These are phyloP conservation scores for Geophilus truncorum DNA, from an alignment of 2,888 invertebrate genomes.

Conservation along the genomic window DNA sequence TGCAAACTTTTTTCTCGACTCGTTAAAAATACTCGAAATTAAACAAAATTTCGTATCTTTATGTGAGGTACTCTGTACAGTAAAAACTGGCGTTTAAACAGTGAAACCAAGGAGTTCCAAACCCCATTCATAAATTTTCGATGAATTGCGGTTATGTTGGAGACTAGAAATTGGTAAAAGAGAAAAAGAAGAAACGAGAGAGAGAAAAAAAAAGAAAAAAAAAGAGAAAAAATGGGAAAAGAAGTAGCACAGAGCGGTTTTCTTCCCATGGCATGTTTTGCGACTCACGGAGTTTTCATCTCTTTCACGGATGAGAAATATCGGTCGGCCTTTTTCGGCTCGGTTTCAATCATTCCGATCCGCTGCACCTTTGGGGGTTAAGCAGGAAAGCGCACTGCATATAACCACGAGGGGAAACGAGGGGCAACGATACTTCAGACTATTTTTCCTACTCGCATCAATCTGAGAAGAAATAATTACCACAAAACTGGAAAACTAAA, in stretches of 20 bases:
- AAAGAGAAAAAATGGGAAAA: not conserved
- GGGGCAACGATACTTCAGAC: not conserved
- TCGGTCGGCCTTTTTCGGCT: constrained; percentile 18
- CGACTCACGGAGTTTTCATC: constrained; percentile 20
- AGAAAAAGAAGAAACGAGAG: not conserved
- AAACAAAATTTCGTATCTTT: too few species aligned
- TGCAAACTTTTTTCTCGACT: not conserved
- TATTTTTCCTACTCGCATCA: not conserved
- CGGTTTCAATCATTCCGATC: constrained; percentile 12
- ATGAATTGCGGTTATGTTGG: not conserved
- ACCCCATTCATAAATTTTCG: not conserved
- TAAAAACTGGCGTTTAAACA: too few species aligned
- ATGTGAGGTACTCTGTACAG: too few species aligned
- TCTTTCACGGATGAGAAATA: constrained; percentile 16
- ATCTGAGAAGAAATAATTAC: not conserved
- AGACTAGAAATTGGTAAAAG: not conserved
- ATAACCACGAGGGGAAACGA: not conserved
- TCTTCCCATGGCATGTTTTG: constrained; percentile 10
- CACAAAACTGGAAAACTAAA: not conserved
- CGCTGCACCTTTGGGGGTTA: constrained; percentile 4
- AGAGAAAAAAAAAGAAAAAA: not conserved
- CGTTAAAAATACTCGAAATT: too few species aligned
- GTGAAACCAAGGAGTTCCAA: not conserved
- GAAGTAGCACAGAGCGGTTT: not conserved
- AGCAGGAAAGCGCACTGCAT: not conserved